These are phyloP conservation scores for Orthosia gothica DNA, from an alignment of 2,888 invertebrate genomes.

Conservation along the genomic window DNA sequence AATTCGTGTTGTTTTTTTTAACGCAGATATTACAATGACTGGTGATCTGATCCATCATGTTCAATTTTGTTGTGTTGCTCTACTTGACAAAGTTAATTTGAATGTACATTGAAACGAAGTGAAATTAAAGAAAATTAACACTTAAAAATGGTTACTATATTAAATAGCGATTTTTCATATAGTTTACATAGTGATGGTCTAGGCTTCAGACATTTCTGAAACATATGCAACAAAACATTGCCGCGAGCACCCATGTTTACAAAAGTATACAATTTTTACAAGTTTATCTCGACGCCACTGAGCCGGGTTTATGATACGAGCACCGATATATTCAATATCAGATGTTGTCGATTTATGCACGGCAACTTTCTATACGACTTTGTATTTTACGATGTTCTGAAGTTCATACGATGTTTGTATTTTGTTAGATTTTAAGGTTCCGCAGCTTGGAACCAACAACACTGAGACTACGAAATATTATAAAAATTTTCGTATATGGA, in stretches of 20 bases:
- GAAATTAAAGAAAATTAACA: too few relatives aligned
- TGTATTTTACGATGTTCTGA: constrained; percentile 67
- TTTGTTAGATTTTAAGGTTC: constrained; percentile 32
- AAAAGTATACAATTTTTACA: constrained; percentile 63
- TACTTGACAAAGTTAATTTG: too few relatives aligned
- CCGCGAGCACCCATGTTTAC: constrained; percentile 32
- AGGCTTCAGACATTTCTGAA: too few relatives aligned
- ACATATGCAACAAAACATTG: constrained; percentile 15
- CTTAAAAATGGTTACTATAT: too few relatives aligned
- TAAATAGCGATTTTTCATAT: too few relatives aligned
- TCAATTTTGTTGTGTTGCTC: too few relatives aligned
- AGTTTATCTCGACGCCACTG: constrained; percentile 64
- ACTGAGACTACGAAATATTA: background rate
- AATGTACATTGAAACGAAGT: too few relatives aligned
- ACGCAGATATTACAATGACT: too few relatives aligned
- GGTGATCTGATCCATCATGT: too few relatives aligned
- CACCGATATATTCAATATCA: constrained; percentile 73
- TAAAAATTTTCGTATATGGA: constrained; percentile 1
- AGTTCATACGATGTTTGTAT: constrained; percentile 49
- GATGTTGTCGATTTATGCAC: constrained; percentile 69
- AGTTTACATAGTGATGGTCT: too few relatives aligned
- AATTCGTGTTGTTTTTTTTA: too few relatives aligned
- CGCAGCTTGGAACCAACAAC: background rate
- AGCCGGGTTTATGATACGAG: constrained; percentile 68
- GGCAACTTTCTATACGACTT: constrained; percentile 67